phyloP scores from a whole-genome alignment of 2,888 invertebrate species.

The Cinara cedri region DNA sequence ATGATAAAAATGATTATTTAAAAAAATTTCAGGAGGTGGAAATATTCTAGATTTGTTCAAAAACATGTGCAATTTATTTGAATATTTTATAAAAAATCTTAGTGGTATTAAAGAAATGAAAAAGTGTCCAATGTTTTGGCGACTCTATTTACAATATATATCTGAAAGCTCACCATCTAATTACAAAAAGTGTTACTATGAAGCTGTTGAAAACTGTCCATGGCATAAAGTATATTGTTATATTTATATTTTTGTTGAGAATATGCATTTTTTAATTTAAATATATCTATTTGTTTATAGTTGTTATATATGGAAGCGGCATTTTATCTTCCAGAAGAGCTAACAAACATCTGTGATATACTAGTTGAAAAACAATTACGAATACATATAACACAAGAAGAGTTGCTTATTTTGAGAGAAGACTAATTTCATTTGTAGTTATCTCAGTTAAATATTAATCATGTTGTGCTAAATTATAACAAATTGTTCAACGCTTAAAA shows the following conservation, averaged over 20 bases:
- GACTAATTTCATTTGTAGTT: conserved; percentile 45
- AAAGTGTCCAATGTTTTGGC: conserved; percentile 65
- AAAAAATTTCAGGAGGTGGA: conserved; percentile 44
- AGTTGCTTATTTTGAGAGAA: conserved; percentile 71
- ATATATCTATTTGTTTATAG: conserved; percentile 61
- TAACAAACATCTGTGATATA: conserved; percentile 75
- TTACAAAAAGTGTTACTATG: conserved; percentile 65
- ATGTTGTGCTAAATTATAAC: too few relatives aligned
- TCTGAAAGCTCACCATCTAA: conserved; percentile 63
- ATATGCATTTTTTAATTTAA: background rate
- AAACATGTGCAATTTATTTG: conserved; percentile 43
- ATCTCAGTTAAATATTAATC: too few relatives aligned
- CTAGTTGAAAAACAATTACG: conserved; percentile 77
- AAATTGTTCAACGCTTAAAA: too few relatives aligned
- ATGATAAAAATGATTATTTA: background rate
- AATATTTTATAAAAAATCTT: conserved; percentile 46
- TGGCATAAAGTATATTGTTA: conserved; percentile 68
- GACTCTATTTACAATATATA: conserved; percentile 69
- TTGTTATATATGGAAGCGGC: conserved; percentile 72
- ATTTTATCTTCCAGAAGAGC: conserved; percentile 70
- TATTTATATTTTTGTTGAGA: background rate
- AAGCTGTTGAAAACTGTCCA: conserved; percentile 70
- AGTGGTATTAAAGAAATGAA: conserved; percentile 56
- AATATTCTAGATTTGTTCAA: conserved; percentile 38
- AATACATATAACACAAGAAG: conserved; percentile 77